Evolutionary conservation across 1,140 invertebrate genomes (phyloP).

Genomic region (Lepidurus couesii): DNA sequence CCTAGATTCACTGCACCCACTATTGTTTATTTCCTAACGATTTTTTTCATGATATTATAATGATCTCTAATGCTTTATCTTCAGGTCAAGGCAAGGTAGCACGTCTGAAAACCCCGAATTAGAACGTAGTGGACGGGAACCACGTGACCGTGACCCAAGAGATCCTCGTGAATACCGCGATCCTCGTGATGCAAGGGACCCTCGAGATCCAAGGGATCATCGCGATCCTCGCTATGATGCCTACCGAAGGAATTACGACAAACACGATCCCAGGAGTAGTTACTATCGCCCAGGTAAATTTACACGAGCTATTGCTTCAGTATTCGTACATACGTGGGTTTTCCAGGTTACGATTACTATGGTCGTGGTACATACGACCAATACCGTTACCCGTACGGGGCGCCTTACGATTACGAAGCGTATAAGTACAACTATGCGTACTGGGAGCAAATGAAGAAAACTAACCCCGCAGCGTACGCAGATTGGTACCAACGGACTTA

Average conservation of each 20-base stretch:
- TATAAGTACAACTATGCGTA: conserved; percentile 56
- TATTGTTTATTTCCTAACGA: neutral
- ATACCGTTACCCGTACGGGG: conserved; percentile 44
- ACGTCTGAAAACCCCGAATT: conserved; percentile 22
- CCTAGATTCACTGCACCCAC: too few species aligned
- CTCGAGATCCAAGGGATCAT: conserved; percentile 31
- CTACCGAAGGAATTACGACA: neutral
- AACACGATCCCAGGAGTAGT: neutral
- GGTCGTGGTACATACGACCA: conserved; percentile 50
- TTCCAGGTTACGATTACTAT: conserved; percentile 45
- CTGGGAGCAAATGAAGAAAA: conserved; percentile 66
- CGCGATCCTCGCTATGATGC: conserved; percentile 3
- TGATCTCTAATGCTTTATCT: neutral
- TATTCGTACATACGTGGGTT: conserved; percentile 38
- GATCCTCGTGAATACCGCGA: conserved; percentile 28
- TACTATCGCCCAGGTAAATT: neutral
- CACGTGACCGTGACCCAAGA: conserved; percentile 25
- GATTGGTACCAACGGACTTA: conserved; percentile 67
- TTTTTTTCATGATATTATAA: neutral
- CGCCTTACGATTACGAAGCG: conserved; percentile 37
- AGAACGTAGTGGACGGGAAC: conserved; percentile 25
- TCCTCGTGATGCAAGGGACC: neutral
- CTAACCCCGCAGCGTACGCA: conserved; percentile 67
- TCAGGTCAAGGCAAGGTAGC: neutral
- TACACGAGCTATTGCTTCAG: neutral